Base-by-base conservation (phyloP, 2,113 vertebrate species). In the Petroica traversi region DNA sequence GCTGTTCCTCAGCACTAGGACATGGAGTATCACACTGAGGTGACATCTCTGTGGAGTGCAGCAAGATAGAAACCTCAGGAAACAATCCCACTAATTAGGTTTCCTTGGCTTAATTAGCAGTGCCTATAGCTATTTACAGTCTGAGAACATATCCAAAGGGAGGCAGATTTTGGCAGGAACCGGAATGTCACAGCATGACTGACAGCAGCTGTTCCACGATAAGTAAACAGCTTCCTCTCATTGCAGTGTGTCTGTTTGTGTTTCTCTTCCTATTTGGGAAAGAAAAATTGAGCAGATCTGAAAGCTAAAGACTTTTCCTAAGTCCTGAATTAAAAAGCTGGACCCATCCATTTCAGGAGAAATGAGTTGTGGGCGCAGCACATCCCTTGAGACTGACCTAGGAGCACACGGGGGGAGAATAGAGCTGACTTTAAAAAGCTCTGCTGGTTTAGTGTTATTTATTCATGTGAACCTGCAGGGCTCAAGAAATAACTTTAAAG, bases 81-180 rank as follows among this genome's bases (percentile, higher is more conserved):
- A 95, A 92, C 73, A 62, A 74, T 9, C 31, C 74, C 54, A 40
- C 92, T 97, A 95, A 97, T 96, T 95, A 88, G 91, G 63, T 88
- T 93, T 54, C 93, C 75, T 73, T 66, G 72, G 80, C 80, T 95
- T 95, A 96, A 96, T 96, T 94, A 92, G 88, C 88, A 89, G 63
- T 71, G 88, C 64, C 87, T 94, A 54, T 69, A 83, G 89, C 71
- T 92, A 89, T 96, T 95, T 91, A 68, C 73, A 88, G 90, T 48
- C 81, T 10, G 9, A 76, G 71, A 92, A 95, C 46, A 77, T 52
- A 80, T 74, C 94, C 78, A 67, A 82, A 64, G 61, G 78, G 75
- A 89, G 93, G 85, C 71, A 26, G 89, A 75, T 51, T 68, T 95
- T 89, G 92, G 93, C 93, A 94, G 78, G 38, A 59, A 73, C 17